These are phyloP conservation scores for Antheraea assamensis DNA, from an alignment of 2,888 invertebrate species.

Conservation along the genomic window DNA sequence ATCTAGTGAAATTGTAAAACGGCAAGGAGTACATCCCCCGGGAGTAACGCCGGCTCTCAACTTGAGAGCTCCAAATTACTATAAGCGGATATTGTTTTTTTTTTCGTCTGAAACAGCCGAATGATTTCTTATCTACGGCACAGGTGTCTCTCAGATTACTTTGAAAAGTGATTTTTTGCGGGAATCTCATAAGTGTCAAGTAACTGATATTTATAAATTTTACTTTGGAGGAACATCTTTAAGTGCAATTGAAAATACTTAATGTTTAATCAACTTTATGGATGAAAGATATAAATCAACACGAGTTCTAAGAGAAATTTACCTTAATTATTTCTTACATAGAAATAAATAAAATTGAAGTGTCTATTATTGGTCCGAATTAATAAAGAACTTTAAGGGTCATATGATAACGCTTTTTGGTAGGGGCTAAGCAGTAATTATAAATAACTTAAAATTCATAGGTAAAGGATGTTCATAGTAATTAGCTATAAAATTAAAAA, in stretches of 20 bases:
- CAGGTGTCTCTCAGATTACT: constrained; percentile 30
- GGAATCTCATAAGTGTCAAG: neutral
- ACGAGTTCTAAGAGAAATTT: too few relatives aligned
- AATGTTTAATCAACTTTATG: too few relatives aligned
- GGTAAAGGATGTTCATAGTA: too few relatives aligned
- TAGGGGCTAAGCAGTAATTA: too few relatives aligned
- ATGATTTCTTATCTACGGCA: constrained; percentile 30
- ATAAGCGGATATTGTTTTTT: constrained; percentile 57
- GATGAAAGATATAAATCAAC: too few relatives aligned
- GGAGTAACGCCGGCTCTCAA: constrained; percentile 42
- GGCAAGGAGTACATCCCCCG: constrained; percentile 42
- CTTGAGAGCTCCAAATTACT: constrained; percentile 48
- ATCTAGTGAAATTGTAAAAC: constrained; percentile 40
- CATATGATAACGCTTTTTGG: too few relatives aligned
- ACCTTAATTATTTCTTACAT: too few relatives aligned
- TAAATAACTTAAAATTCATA: too few relatives aligned
- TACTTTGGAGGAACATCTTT: neutral
- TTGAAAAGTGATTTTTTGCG: neutral
- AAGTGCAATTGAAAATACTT: neutral
- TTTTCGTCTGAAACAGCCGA: constrained; percentile 16
- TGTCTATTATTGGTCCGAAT: too few relatives aligned
- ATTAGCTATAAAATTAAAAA: too few relatives aligned
- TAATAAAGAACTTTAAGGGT: too few relatives aligned
- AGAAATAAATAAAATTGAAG: too few relatives aligned
- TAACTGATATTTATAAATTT: neutral